A percentile compares a stretch with the other conserved stretches of the same genome.
phyloP scores from a whole-genome alignment of 1,140 invertebrate species.

The Ylistrum balloti region DNA sequence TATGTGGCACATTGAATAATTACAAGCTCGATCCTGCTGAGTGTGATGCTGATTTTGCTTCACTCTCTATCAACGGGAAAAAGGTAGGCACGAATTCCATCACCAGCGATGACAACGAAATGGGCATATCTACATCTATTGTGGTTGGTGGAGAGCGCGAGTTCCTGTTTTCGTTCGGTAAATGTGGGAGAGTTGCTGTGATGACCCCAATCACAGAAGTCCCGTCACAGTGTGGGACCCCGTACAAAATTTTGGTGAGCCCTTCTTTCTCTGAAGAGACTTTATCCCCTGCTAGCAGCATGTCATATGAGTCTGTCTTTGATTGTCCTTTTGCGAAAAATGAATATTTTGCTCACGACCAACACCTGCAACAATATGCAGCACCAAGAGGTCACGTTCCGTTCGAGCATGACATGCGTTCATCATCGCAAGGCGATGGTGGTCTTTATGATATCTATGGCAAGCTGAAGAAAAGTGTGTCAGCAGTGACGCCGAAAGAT shows the following conservation, averaged over 20 bases:
- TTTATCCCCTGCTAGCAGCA: not conserved
- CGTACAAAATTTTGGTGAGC: not conserved
- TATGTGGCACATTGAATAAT: not conserved
- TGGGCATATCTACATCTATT: not conserved
- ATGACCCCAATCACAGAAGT: conserved; percentile 18
- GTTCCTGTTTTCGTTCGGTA: conserved; percentile 22
- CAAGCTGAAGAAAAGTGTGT: not conserved
- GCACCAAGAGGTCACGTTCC: not conserved
- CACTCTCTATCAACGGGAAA: not conserved
- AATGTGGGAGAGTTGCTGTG: not conserved
- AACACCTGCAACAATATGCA: not conserved
- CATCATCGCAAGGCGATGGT: not conserved
- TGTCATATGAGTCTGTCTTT: not conserved
- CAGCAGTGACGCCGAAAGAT: not conserved
- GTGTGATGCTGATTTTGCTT: not conserved
- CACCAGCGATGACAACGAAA: not conserved
- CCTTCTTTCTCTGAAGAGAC: not conserved
- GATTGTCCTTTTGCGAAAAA: not conserved
- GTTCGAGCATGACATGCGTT: not conserved
- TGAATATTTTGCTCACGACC: not conserved
- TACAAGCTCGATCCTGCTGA: not conserved
- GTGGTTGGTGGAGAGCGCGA: not conserved
- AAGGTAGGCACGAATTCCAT: not conserved
- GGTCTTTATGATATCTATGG: not conserved
- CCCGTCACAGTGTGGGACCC: not conserved